Evolutionary conservation across 2,797 vertebrate species (phyloP).

Genomic region (Takifugu rubripes): DNA sequence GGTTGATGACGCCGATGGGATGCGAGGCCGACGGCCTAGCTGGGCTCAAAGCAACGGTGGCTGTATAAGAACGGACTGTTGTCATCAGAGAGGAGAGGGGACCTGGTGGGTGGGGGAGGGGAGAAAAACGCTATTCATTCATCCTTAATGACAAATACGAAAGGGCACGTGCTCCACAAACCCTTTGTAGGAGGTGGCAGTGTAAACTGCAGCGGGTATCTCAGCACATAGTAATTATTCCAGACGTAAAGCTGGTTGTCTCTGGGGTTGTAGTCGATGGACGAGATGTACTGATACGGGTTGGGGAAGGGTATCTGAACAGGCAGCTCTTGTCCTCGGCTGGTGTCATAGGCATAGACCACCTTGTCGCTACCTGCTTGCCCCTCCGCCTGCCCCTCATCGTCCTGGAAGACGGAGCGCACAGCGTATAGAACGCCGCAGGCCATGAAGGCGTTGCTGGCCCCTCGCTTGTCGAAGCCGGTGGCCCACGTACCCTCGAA

Average conservation of each 20-base stretch:
- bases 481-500: conserved; percentile 94
- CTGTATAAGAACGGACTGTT: conserved; percentile 80
- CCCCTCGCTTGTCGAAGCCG: conserved; percentile 88
- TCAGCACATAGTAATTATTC: conserved; percentile 92
- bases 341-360: conserved; percentile 90
- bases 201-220: conserved; percentile 87
- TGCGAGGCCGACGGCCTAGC: conserved; percentile 82
- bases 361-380: conserved; percentile 85
- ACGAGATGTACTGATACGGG: conserved; percentile 92
- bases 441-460: conserved; percentile 92
- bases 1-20: conserved; percentile 85
- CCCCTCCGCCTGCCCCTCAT: conserved; percentile 87
- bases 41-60: conserved; percentile 78
- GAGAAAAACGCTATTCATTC: background rate
- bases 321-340: conserved; percentile 80
- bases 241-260: conserved; percentile 95
- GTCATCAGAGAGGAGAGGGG: conserved; percentile 76
- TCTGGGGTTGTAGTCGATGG: conserved; percentile 91
- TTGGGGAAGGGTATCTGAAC: conserved; percentile 88
- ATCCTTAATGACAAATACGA: background rate
- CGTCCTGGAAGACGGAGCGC: conserved; percentile 88
- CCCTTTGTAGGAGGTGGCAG: conserved; percentile 83
- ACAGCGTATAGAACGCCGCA: conserved; percentile 90
- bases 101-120: conserved; percentile 47
- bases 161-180: conserved; percentile 45